These are phyloP conservation scores for Phenganax subtilis DNA, from an alignment of 92 coral and sea anemone species.

Conservation along the genomic window DNA sequence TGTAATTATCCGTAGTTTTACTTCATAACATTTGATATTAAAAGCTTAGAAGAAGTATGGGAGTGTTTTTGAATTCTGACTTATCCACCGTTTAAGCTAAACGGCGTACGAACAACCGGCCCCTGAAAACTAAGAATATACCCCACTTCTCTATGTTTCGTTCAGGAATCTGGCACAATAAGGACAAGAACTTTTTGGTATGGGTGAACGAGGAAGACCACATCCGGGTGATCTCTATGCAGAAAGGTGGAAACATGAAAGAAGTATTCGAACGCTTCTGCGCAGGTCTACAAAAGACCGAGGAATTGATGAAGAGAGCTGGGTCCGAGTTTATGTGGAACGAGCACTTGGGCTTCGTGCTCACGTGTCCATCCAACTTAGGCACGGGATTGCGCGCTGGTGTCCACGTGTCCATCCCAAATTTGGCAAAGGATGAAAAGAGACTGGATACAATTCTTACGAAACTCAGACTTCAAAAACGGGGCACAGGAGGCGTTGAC, in stretches of 20 bases:
- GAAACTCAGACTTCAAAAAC: conserved; percentile 82
- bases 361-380: conserved; percentile 95
- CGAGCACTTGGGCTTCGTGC: conserved; percentile 88
- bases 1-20: no score
- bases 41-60: no score
- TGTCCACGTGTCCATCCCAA: conserved; percentile 84
- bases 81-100: no score
- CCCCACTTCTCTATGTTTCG: neutral
- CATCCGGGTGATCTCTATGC: conserved; percentile 88
- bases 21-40: no score
- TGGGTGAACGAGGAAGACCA: conserved; percentile 98
- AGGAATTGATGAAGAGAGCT: conserved; percentile 69
- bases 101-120: no score
- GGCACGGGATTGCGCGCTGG: conserved; percentile 99
- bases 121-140: no score
- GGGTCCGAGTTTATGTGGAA: conserved; percentile 93
- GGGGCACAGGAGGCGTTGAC: conserved; percentile 97
- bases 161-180: conserved; percentile 78
- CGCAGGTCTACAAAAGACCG: conserved; percentile 66
- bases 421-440: conserved; percentile 70
- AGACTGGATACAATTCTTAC: conserved; percentile 64
- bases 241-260: conserved; percentile 84
- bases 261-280: conserved; percentile 88
- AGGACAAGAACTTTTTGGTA: conserved; percentile 81
- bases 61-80: no score